Percentiles rank a stretch among this genome's conserved stretches.
Conservation (phyloP, 2,888 invertebrate species). For the Junonia oenone region DNA sequence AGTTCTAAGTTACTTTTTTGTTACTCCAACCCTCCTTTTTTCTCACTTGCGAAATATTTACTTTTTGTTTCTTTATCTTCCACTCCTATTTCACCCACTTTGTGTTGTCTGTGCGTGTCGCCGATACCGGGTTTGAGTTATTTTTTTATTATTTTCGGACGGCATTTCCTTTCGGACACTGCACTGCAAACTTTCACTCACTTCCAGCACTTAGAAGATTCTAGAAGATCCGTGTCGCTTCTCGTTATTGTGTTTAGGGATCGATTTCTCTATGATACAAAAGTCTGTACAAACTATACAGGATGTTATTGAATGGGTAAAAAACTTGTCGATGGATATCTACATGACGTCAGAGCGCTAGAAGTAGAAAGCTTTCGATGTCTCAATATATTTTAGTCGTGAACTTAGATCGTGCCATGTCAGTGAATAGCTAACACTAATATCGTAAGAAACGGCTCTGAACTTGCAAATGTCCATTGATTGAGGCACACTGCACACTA, state of each 20-base stretch:
- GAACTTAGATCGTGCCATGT: slow-evolving; percentile 31
- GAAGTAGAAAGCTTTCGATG: slow-evolving; percentile 41
- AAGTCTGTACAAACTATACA: slow-evolving; percentile 2
- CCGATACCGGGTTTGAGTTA: background rate
- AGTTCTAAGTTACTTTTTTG: background rate
- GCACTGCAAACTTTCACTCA: slow-evolving; percentile 30
- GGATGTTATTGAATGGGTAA: slow-evolving; percentile 5
- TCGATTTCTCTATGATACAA: background rate
- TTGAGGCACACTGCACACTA: slow-evolving; percentile 37
- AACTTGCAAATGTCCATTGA: slow-evolving; percentile 26
- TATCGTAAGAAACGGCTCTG: slow-evolving; percentile 29
- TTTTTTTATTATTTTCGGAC: slow-evolving; percentile 15
- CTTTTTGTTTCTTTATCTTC: background rate
- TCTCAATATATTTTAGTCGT: slow-evolving; percentile 36
- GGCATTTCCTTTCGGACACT: slow-evolving; percentile 23
- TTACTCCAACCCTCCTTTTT: background rate
- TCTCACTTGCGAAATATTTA: background rate
- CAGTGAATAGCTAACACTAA: slow-evolving; percentile 26
- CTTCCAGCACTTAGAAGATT: slow-evolving; percentile 29
- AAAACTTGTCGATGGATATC: slow-evolving; percentile 26
- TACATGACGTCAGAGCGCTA: slow-evolving; percentile 34
- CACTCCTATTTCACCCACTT: background rate
- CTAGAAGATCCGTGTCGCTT: slow-evolving; percentile 27
- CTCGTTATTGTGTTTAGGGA: slow-evolving; percentile 4
- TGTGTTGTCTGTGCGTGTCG: background rate